Evolutionary conservation across 2,797 vertebrate species (phyloP).

Genomic region (Nannoperca australis): DNA sequence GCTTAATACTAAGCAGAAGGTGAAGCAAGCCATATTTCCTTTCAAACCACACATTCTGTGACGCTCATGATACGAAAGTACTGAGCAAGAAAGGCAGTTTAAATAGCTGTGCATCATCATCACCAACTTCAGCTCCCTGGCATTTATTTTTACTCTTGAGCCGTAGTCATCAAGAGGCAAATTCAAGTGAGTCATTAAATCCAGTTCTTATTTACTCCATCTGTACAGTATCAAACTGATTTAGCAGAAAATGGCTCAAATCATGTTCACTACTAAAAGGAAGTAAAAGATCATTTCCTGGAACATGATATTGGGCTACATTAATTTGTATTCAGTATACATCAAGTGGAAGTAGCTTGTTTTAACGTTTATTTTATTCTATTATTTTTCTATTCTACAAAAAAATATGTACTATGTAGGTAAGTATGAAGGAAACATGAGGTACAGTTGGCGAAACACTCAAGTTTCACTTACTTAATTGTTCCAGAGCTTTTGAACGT

Average conservation of each 20-base stretch:
- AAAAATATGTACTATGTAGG: no score
- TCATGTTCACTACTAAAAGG: neutral
- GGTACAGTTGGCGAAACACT: neutral
- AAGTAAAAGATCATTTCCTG: constrained; percentile 5
- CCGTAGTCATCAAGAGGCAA: constrained; percentile 18
- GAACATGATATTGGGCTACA: neutral
- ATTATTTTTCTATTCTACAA: neutral
- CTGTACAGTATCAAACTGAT: constrained; percentile 14
- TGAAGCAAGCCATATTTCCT: constrained; percentile 48
- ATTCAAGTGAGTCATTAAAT: constrained; percentile 40
- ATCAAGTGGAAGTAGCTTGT: neutral
- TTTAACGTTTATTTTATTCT: no score
- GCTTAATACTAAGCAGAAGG: constrained; percentile 50
- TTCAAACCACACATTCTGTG: constrained; percentile 46
- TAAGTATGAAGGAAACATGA: neutral
- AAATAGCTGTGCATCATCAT: constrained; percentile 25
- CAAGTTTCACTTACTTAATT: neutral
- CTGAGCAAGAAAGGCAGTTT: neutral
- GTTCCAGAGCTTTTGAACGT: neutral
- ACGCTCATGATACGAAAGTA: constrained; percentile 17
- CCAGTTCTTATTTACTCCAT: constrained; percentile 24
- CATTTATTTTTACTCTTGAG: constrained; percentile 25
- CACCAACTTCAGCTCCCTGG: constrained; percentile 7
- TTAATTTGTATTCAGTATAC: neutral
- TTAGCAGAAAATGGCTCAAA: neutral